A percentile compares a stretch with the other conserved stretches of the same genome.
Evolutionary conservation across 2,797 vertebrate species (phyloP).

Genomic region (Spheniscus humboldti): DNA sequence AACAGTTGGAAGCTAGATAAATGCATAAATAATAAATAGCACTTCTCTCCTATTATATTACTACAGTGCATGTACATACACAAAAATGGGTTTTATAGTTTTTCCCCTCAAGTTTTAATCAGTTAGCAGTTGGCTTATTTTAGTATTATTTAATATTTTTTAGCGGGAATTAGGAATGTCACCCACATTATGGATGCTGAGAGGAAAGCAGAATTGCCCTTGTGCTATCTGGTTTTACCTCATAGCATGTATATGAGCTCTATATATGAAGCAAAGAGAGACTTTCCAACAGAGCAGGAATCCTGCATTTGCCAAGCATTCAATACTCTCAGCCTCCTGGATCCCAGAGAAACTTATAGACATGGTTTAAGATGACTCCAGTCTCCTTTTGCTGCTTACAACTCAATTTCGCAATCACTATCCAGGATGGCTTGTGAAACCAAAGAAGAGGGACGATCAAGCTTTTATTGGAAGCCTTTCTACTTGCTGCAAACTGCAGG

Average conservation of each 20-base stretch:
- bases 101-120: not conserved
- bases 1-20: not conserved
- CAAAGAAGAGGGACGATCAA: not conserved
- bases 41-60: not conserved
- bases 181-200: not conserved
- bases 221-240: not conserved
- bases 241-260: accelerated
- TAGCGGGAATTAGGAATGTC: not conserved
- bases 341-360: not conserved
- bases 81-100: not conserved
- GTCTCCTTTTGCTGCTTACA: conserved; percentile 21
- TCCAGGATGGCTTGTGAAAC: conserved; percentile 32
- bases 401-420: not conserved
- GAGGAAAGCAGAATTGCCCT: not conserved
- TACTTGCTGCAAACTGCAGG: conserved; percentile 30
- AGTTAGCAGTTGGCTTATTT: not conserved
- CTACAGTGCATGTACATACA: not conserved
- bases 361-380: not conserved
- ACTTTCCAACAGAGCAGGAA: not conserved
- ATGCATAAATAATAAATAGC: not conserved
- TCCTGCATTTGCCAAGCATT: not conserved
- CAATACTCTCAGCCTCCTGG: not conserved
- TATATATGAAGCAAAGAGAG: not conserved
- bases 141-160: not conserved
- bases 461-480: conserved; percentile 54